Evolutionary conservation across 2,113 vertebrate genomes (phyloP).

Genomic region (Sturnira hondurensis): DNA sequence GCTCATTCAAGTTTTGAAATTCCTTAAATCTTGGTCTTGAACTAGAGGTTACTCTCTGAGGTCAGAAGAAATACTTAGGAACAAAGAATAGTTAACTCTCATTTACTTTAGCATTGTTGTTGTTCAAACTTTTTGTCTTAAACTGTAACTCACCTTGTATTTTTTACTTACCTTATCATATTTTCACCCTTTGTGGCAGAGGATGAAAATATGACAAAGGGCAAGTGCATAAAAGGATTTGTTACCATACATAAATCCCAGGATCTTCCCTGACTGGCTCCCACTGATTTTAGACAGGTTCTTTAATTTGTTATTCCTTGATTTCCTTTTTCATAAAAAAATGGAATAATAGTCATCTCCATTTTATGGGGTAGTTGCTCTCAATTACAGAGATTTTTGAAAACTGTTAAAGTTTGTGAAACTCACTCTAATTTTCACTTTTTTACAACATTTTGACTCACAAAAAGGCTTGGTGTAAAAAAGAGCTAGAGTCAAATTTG

Average conservation of each 20-base stretch:
- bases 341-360: neutral
- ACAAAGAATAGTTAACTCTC: neutral
- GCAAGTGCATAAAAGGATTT: neutral
- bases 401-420: neutral
- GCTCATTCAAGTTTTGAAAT: slow-evolving; percentile 13
- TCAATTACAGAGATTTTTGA: slow-evolving; percentile 24
- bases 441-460: slow-evolving; percentile 10
- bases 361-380: neutral
- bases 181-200: slow-evolving; percentile 32
- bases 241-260: neutral
- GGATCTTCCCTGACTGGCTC: neutral
- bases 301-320: slow-evolving; percentile 35
- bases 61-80: neutral
- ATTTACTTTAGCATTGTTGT: slow-evolving; percentile 25
- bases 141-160: neutral
- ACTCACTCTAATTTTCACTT: neutral
- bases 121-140: slow-evolving; percentile 4
- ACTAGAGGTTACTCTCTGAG: neutral
- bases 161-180: neutral
- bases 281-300: slow-evolving; percentile 18
- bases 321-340: slow-evolving; percentile 51
- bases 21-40: neutral
- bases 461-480: neutral
- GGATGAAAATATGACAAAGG: no score
- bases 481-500: neutral